Evolutionary conservation across 2,113 vertebrate species (phyloP).

Genomic region (Callipepla californica): DNA sequence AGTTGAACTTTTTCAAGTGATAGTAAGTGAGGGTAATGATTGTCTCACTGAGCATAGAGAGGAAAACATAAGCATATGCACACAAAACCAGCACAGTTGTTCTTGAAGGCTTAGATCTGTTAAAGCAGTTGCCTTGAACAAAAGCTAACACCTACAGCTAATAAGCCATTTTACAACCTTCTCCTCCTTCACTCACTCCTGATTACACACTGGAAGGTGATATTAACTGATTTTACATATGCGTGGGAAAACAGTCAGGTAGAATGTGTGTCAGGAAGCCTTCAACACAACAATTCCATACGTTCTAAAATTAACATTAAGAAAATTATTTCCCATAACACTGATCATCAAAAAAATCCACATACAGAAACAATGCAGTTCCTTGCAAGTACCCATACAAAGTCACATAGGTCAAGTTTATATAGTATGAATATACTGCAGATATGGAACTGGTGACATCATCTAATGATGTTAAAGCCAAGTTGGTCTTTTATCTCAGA

Average conservation of each 20-base stretch:
- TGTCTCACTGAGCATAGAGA: not conserved
- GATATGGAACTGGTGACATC: not conserved
- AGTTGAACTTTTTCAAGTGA: constrained; percentile 18
- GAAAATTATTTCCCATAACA: constrained; percentile 54
- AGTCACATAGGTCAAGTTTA: not conserved
- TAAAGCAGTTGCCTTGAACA: constrained; percentile 11
- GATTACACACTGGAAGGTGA: constrained; percentile 16
- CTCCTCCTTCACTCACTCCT: not conserved
- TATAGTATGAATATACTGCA: not conserved
- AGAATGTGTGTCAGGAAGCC: constrained; percentile 41
- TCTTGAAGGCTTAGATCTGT: constrained; percentile 20
- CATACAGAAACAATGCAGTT: constrained; percentile 52
- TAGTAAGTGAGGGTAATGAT: not conserved
- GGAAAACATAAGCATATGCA: constrained; percentile 32
- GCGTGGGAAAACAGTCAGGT: not conserved
- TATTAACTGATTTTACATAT: not conserved
- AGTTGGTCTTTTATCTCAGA: not conserved
- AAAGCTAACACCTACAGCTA: constrained; percentile 19
- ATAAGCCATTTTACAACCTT: not conserved
- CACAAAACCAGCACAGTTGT: constrained; percentile 16
- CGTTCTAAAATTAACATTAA: constrained; percentile 66
- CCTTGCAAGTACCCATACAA: constrained; percentile 20
- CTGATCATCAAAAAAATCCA: constrained; percentile 57
- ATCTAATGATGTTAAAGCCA: not conserved
- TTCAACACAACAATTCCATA: constrained; percentile 46